These are phyloP conservation scores for Centropus unirufus DNA, from an alignment of 2,113 vertebrate species.

Conservation along the genomic window DNA sequence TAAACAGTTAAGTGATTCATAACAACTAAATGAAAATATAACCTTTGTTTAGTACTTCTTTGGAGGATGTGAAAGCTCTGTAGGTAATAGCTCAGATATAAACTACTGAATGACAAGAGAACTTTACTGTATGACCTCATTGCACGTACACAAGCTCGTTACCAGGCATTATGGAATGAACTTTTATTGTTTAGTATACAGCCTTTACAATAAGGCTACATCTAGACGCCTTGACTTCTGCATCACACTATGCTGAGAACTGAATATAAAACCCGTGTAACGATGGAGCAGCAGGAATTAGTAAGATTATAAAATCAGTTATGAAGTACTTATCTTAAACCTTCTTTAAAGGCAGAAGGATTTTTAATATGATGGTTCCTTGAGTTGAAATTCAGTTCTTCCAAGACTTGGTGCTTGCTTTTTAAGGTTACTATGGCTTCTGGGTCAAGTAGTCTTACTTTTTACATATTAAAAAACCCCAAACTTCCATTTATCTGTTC, in stretches of 20 bases:
- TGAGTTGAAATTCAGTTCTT: neutral
- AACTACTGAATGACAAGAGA: neutral
- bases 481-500: neutral
- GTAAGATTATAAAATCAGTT: constrained; percentile 15
- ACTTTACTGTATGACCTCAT: neutral
- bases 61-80: neutral
- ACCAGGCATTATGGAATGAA: neutral
- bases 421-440: neutral
- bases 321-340: neutral
- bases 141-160: neutral
- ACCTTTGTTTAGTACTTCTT: neutral
- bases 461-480: neutral
- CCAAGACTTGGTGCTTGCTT: neutral
- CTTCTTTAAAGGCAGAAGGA: neutral
- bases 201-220: neutral
- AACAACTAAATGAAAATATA: neutral
- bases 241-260: neutral
- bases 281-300: neutral
- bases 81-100: neutral
- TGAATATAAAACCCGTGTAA: neutral
- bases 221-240: neutral
- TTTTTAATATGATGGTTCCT: neutral
- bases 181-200: neutral
- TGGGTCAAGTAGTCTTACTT: neutral
- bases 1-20: neutral